These are phyloP conservation scores for Physella acuta DNA, from an alignment of 1,140 invertebrate genomes.

Conservation along the genomic window DNA sequence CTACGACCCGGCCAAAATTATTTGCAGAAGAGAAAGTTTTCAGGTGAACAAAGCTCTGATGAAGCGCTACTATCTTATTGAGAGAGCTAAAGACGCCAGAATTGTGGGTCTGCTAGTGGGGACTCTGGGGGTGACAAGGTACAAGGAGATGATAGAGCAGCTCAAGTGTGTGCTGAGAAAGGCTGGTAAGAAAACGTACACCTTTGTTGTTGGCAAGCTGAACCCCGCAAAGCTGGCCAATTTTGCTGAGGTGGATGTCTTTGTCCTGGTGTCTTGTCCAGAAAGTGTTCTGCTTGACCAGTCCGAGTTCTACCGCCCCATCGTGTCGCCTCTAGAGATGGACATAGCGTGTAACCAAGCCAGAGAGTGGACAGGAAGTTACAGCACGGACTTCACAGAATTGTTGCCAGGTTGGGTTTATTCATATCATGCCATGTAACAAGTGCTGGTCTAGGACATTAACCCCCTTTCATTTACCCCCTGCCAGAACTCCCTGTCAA, in stretches of 20 bases:
- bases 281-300: slow-evolving; percentile 81
- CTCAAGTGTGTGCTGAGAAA: slow-evolving; percentile 74
- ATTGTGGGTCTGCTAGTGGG: slow-evolving; percentile 85
- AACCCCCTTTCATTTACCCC: too few relatives aligned
- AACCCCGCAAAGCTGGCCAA: slow-evolving; percentile 92
- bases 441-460: too few relatives aligned
- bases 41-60: slow-evolving; percentile 65
- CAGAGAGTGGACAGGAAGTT: slow-evolving; percentile 66
- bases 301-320: slow-evolving; percentile 83
- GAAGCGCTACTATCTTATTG: slow-evolving; percentile 78
- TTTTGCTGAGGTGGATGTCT: slow-evolving; percentile 88
- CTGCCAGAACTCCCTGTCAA: too few relatives aligned
- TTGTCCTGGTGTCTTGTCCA: slow-evolving; percentile 85
- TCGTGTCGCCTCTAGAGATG: slow-evolving; percentile 89
- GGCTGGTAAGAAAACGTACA: slow-evolving; percentile 82
- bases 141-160: slow-evolving; percentile 74
- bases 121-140: slow-evolving; percentile 80
- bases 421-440: too few relatives aligned
- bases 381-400: slow-evolving; percentile 77
- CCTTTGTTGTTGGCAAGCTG: slow-evolving; percentile 88
- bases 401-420: slow-evolving; percentile 70
- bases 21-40: slow-evolving; percentile 43
- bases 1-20: slow-evolving; percentile 53
- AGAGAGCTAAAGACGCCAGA: slow-evolving; percentile 85
- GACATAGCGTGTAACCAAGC: slow-evolving; percentile 79